Percentiles rank a stretch among this genome's conserved stretches.
These are phyloP conservation scores for Heterodera filipjevi DNA, from an alignment of 2,888 invertebrate genomes.

Conservation along the genomic window DNA sequence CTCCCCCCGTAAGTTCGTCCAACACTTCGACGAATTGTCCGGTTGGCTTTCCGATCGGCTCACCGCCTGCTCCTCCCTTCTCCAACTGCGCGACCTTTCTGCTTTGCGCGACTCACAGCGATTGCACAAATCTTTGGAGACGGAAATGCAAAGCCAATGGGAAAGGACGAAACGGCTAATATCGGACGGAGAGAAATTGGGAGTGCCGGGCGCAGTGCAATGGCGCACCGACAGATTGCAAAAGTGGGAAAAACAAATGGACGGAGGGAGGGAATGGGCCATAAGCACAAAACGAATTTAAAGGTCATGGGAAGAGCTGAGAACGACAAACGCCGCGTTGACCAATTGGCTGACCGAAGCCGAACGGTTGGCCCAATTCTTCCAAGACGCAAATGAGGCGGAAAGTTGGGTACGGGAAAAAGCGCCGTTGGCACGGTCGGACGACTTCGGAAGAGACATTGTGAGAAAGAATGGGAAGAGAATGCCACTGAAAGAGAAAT, in stretches of 20 bases:
- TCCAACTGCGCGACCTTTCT: constrained; percentile 87
- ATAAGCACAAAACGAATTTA: neutral
- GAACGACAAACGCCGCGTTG: constrained; percentile 78
- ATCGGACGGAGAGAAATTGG: constrained; percentile 10
- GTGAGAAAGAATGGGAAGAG: neutral
- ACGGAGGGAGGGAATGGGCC: neutral
- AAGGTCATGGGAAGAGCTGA: constrained; percentile 79
- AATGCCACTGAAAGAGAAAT: neutral
- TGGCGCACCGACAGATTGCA: constrained; percentile 6
- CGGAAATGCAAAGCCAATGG: constrained; percentile 78
- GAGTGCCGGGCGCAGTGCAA: neutral
- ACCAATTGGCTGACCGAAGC: constrained; percentile 82
- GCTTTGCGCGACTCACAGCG: constrained; percentile 86
- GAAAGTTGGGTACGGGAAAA: constrained; percentile 73
- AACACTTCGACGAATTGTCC: constrained; percentile 96
- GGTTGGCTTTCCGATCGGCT: constrained; percentile 94
- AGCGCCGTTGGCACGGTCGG: constrained; percentile 83
- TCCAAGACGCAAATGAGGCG: constrained; percentile 57
- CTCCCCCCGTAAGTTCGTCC: constrained; percentile 66
- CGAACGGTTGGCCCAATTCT: constrained; percentile 83
- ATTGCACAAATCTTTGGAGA: constrained; percentile 83
- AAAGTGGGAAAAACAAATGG: neutral
- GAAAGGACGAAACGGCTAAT: constrained; percentile 67
- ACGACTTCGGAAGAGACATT: constrained; percentile 79
- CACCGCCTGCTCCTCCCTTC: constrained; percentile 83